Conservation (phyloP, 2,888 invertebrate species). For the Taphrorychus bicolor region DNA sequence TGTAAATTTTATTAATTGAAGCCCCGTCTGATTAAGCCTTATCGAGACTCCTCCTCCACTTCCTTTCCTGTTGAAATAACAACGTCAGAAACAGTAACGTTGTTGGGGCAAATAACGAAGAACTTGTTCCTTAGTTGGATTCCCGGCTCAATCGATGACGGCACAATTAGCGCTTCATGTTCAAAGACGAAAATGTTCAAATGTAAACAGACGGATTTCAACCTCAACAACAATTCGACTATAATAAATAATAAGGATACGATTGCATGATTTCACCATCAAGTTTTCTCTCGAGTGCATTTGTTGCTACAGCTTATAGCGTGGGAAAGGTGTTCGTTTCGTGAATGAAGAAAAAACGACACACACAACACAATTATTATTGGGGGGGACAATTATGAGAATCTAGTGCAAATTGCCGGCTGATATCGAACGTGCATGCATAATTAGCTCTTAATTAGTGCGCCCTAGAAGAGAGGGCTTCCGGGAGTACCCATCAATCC, state of each 20-base stretch:
- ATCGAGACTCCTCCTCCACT: slow-evolving; percentile 7
- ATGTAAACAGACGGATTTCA: slow-evolving; percentile 9
- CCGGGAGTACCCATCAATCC: background rate
- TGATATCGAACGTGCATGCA: background rate
- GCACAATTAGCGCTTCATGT: background rate
- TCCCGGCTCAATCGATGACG: background rate
- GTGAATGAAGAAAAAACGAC: slow-evolving; percentile 10
- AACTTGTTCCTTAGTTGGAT: background rate
- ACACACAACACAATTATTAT: no score
- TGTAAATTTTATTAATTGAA: slow-evolving; percentile 42
- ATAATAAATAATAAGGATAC: slow-evolving; percentile 26
- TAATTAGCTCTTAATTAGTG: background rate
- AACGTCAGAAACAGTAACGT: slow-evolving; percentile 13
- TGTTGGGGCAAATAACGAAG: no score
- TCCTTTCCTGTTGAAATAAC: slow-evolving; percentile 8
- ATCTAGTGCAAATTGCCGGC: slow-evolving; percentile 1
- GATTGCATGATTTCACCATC: slow-evolving; percentile 27
- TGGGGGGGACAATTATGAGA: slow-evolving; percentile 28
- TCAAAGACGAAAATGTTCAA: slow-evolving; percentile 1
- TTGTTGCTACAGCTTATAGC: slow-evolving; percentile 15
- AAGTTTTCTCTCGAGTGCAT: slow-evolving; percentile 14
- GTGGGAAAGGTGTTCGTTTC: slow-evolving; percentile 21
- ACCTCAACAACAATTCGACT: slow-evolving; percentile 7
- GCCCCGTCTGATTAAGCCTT: slow-evolving; percentile 16
- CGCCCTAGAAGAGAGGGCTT: background rate